phyloP scores from a whole-genome alignment of 2,113 vertebrate genomes.

The Calypte anna region DNA sequence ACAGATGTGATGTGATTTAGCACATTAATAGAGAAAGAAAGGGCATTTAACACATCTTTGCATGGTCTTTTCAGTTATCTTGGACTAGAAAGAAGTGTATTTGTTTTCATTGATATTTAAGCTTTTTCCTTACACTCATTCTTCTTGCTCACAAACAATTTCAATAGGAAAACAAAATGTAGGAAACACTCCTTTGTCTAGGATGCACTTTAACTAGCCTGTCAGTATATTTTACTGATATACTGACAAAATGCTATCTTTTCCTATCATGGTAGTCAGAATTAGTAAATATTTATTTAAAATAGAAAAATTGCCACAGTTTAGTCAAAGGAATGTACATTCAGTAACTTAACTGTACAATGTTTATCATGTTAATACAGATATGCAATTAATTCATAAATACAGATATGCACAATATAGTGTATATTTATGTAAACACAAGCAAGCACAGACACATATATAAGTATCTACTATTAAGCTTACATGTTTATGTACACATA shows the following conservation, averaged over 20 bases:
- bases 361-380: not conserved
- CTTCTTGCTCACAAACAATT: not conserved
- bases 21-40: not conserved
- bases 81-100: not conserved
- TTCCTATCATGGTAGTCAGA: not conserved
- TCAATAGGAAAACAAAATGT: not conserved
- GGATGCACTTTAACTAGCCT: not conserved
- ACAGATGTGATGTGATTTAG: not conserved
- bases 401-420: not conserved
- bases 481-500: accelerated
- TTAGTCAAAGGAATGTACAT: not conserved
- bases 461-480: not conserved
- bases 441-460: accelerated
- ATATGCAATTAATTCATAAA: not conserved
- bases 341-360: not conserved
- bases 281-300: not conserved
- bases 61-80: not conserved
- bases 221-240: not conserved
- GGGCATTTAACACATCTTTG: not conserved
- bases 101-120: not conserved
- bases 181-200: not conserved
- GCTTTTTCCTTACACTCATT: not conserved
- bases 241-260: too few species aligned
- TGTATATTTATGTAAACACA: not conserved
- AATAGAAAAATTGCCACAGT: not conserved